Conservation (phyloP, 2,888 invertebrate genomes). For the Strigamia crassipes region DNA sequence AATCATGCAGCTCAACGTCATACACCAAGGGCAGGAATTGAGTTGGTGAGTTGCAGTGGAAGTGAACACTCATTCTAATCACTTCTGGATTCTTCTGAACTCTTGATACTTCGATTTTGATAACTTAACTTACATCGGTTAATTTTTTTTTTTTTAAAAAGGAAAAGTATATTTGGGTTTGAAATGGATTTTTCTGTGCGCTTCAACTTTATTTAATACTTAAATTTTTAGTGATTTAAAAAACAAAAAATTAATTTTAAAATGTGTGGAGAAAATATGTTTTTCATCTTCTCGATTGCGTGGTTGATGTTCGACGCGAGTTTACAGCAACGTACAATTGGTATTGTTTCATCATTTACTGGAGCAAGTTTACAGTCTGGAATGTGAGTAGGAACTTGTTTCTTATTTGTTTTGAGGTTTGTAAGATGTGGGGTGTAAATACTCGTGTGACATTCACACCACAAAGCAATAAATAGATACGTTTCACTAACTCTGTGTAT, state of each 20-base stretch:
- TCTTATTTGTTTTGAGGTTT: conserved; percentile 19
- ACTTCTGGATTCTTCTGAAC: neutral
- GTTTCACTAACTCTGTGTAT: neutral
- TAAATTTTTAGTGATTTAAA: neutral
- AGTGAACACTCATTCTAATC: conserved; percentile 21
- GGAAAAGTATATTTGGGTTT: neutral
- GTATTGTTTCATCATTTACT: neutral
- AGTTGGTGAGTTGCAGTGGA: conserved; percentile 16
- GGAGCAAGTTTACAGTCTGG: conserved; percentile 16
- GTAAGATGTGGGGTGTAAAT: conserved; percentile 11
- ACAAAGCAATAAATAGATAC: neutral
- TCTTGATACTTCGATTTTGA: neutral
- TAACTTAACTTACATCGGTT: neutral
- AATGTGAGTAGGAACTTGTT: conserved; percentile 21
- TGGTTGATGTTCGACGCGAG: neutral
- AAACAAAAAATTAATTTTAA: neutral
- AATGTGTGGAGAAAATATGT: neutral
- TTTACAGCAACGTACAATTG: neutral
- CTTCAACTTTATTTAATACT: neutral
- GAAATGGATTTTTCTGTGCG: neutral
- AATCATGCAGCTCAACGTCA: neutral
- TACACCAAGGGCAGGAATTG: conserved; percentile 21
- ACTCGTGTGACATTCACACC: neutral
- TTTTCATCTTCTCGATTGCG: neutral
- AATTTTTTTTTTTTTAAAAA: neutral